A percentile compares a stretch with the other conserved stretches of the same genome.
Conservation (phyloP, 1,140 invertebrate species). For the Agrilus planipennis region DNA sequence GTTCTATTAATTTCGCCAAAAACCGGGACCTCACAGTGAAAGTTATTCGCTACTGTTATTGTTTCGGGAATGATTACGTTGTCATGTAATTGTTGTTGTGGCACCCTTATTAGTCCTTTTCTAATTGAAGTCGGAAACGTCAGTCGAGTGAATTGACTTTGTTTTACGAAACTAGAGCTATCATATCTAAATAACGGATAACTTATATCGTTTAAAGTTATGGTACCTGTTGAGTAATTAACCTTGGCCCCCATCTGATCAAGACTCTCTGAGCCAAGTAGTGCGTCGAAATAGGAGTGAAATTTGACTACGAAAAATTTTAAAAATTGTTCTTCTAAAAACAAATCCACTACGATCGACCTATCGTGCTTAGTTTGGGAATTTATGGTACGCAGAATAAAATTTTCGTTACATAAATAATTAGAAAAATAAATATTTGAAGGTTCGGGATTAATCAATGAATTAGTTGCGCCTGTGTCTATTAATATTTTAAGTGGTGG, state of each 20-base stretch:
- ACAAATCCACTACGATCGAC: background rate
- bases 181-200: slow-evolving; percentile 1
- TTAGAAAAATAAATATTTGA: background rate
- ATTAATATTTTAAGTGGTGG: background rate
- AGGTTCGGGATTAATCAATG: background rate
- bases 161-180: background rate
- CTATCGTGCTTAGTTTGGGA: background rate
- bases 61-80: background rate
- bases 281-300: background rate
- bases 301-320: background rate
- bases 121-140: background rate
- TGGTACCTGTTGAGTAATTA: background rate
- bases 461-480: slow-evolving; percentile 1
- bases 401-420: background rate
- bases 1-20: background rate
- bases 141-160: background rate
- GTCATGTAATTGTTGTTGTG: background rate
- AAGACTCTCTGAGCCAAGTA: background rate
- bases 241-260: background rate
- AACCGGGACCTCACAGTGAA: background rate
- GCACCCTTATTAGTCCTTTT: background rate
- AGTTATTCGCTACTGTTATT: background rate
- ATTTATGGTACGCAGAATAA: background rate
- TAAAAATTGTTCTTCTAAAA: background rate
- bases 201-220: background rate